Percentiles rank a stretch among this genome's conserved stretches.
Conservation (phyloP, 2,888 invertebrate species). For the Cheilosia pagana region DNA sequence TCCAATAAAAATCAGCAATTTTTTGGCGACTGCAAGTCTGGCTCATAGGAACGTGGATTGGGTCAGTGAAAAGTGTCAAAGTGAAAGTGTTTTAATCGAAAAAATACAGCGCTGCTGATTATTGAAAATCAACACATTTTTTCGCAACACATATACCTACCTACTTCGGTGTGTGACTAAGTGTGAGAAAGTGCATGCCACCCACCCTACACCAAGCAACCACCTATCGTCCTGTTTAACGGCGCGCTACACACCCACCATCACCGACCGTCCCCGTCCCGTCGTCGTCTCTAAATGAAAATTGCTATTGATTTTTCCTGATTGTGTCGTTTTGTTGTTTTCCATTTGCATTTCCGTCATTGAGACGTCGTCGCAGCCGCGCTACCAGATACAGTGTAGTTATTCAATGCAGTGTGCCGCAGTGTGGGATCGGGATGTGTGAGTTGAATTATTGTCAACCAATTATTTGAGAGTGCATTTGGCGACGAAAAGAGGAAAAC, state of each 20-base stretch:
- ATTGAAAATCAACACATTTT: constrained; percentile 25
- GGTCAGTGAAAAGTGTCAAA: constrained; percentile 18
- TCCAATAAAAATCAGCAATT: background rate
- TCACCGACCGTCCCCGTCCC: background rate
- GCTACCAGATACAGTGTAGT: constrained; percentile 24
- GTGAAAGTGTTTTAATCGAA: constrained; percentile 27
- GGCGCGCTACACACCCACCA: constrained; percentile 23
- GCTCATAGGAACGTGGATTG: background rate
- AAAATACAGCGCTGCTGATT: constrained; percentile 2
- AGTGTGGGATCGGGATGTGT: constrained; percentile 20
- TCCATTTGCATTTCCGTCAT: constrained; percentile 73
- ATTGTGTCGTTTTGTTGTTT: constrained; percentile 63
- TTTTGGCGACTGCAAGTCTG: constrained; percentile 30
- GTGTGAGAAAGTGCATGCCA: constrained; percentile 71
- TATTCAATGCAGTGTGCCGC: constrained; percentile 31
- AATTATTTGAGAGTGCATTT: constrained; percentile 53
- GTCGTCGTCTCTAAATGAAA: constrained; percentile 46
- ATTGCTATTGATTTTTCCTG: constrained; percentile 75
- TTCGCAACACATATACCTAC: constrained; percentile 13
- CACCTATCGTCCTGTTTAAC: constrained; percentile 24
- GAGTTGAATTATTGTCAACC: constrained; percentile 60
- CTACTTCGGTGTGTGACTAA: constrained; percentile 12
- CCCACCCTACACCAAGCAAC: constrained; percentile 46
- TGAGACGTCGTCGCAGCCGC: constrained; percentile 51
- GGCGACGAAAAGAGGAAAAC: constrained; percentile 12